A percentile compares a stretch with the other conserved stretches of the same genome.
phyloP scores from a whole-genome alignment of 2,113 vertebrate species.

The Xyliphius kryptos region DNA sequence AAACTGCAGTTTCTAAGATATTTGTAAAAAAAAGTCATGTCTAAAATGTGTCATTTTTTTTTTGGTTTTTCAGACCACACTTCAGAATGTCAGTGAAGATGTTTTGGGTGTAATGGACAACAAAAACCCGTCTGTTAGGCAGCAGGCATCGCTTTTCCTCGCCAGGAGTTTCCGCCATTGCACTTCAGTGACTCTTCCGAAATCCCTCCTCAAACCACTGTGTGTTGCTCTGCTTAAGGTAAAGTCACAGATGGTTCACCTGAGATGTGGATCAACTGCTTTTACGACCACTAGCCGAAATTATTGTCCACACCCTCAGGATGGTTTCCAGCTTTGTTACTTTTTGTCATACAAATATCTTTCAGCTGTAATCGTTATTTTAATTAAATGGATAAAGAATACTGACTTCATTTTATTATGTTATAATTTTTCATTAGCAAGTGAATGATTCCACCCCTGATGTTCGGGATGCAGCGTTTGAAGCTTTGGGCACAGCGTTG shows the following conservation, averaged over 20 bases:
- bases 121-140: constrained; percentile 96
- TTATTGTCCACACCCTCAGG: too few relatives aligned
- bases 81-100: constrained; percentile 92
- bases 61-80: constrained; percentile 70
- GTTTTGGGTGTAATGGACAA: constrained; percentile 94
- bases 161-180: constrained; percentile 90
- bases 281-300: too few relatives aligned
- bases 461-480: constrained; percentile 94
- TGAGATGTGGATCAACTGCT: too few relatives aligned
- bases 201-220: constrained; percentile 85
- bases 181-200: constrained; percentile 80
- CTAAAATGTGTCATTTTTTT: too few relatives aligned
- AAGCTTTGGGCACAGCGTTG: constrained; percentile 88
- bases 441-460: constrained; percentile 93
- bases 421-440: constrained; percentile 66
- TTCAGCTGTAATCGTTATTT: too few relatives aligned
- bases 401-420: neutral
- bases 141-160: constrained; percentile 92
- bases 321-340: too few relatives aligned
- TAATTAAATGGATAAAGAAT: too few relatives aligned
- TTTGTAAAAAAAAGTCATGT: too few relatives aligned
- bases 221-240: constrained; percentile 95
- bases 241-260: constrained; percentile 31
- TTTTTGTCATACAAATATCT: too few relatives aligned
- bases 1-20: too few relatives aligned